These are phyloP conservation scores for Aepyceros melampus DNA, from an alignment of 2,113 vertebrate genomes.

Conservation along the genomic window DNA sequence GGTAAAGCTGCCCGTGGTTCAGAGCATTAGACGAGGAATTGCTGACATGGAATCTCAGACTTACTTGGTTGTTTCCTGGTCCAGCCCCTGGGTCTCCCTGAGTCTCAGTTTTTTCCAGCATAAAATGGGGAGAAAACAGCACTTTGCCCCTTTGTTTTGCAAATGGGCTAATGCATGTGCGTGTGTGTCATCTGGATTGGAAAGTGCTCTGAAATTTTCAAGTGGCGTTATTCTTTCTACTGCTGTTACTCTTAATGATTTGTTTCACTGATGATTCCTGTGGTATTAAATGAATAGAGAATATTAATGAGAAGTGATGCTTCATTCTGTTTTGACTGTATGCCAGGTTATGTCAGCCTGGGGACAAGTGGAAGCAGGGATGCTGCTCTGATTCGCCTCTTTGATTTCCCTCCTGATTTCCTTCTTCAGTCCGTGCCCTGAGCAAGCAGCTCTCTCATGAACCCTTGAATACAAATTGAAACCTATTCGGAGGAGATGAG, in stretches of 20 bases:
- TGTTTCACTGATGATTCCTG: background rate
- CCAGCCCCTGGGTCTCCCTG: background rate
- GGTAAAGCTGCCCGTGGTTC: background rate
- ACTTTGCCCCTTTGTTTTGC: background rate
- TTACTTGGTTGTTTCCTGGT: background rate
- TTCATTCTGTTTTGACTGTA: background rate
- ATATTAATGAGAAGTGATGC: background rate
- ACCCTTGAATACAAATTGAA: background rate
- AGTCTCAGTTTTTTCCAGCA: background rate
- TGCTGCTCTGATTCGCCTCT: background rate
- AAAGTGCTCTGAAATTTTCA: background rate
- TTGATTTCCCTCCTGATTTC: conserved; percentile 27
- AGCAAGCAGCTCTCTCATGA: background rate
- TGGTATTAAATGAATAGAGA: background rate
- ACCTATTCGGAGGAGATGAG: background rate
- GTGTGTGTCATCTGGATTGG: background rate
- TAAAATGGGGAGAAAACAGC: background rate
- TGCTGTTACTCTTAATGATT: background rate
- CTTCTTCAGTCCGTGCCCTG: background rate
- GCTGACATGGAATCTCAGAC: too few relatives aligned
- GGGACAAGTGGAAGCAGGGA: background rate
- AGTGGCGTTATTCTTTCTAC: background rate
- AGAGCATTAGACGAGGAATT: background rate
- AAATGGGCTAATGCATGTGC: background rate
- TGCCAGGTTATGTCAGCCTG: background rate